Conservation (phyloP, 2,888 invertebrate species). For the Nycteola revayana region DNA sequence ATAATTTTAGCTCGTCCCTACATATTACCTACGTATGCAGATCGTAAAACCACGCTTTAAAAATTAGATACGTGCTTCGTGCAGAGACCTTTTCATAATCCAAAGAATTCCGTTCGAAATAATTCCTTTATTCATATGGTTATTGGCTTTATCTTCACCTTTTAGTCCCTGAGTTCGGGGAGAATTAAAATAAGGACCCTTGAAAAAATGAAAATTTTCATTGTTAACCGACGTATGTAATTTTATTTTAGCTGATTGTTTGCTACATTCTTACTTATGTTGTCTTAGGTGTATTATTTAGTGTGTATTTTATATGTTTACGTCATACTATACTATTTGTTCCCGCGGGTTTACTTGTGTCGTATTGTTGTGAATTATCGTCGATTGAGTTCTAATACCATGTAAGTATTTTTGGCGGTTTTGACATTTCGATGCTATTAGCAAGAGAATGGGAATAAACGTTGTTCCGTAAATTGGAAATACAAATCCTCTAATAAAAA, state of each 20-base stretch:
- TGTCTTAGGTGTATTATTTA: no score
- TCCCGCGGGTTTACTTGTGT: no score
- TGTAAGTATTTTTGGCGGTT: no score
- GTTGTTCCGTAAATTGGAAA: no score
- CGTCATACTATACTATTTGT: no score
- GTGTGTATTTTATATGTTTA: no score
- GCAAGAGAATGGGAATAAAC: no score
- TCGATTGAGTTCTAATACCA: no score
- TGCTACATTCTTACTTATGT: no score
- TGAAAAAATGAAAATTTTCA: constrained; percentile 26
- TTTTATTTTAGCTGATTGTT: constrained; percentile 3
- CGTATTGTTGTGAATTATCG: no score
- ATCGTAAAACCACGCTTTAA: constrained; percentile 68
- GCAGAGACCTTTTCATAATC: constrained; percentile 68
- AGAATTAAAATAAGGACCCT: constrained; percentile 35
- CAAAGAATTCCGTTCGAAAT: constrained; percentile 68
- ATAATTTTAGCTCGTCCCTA: constrained; percentile 38
- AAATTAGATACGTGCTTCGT: constrained; percentile 61
- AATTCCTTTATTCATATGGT: constrained; percentile 66
- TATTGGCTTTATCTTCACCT: constrained; percentile 49
- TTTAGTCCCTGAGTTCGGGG: not conserved
- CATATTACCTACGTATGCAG: constrained; percentile 54
- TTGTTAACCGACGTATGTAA: constrained; percentile 9
- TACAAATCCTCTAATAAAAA: no score
- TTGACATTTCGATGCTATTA: no score